A percentile compares a stretch with the other conserved stretches of the same genome.
Conservation (phyloP, 2,888 invertebrate genomes). For the Spodoptera littoralis region DNA sequence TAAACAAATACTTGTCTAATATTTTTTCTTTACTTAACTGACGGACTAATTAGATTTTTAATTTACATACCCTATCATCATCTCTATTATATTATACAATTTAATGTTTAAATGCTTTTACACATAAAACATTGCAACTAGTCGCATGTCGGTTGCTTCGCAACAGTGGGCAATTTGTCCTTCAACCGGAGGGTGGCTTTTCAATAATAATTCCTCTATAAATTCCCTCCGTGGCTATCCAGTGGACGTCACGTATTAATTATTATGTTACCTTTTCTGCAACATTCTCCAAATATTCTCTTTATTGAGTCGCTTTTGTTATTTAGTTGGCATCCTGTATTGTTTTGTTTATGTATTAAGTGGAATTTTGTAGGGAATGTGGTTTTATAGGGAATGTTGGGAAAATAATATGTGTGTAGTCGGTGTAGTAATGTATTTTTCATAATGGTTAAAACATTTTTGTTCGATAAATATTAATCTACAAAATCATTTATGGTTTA, state of each 20-base stretch:
- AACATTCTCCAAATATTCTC: constrained; percentile 73
- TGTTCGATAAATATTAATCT: no score
- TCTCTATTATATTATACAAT: no score
- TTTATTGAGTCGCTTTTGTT: constrained; percentile 70
- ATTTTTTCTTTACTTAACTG: no score
- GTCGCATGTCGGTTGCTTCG: constrained; percentile 58
- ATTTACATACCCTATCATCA: no score
- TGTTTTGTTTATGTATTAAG: constrained; percentile 46
- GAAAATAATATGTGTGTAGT: no score
- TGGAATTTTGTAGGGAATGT: background rate
- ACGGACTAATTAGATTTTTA: no score
- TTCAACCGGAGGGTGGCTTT: constrained; percentile 65
- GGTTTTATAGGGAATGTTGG: constrained; percentile 4
- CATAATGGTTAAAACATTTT: no score
- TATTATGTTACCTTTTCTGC: constrained; percentile 80
- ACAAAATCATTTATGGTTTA: no score
- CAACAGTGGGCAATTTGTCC: constrained; percentile 76
- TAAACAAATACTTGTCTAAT: no score
- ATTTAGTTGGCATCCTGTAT: constrained; percentile 52
- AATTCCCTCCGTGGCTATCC: constrained; percentile 73
- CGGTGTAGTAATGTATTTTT: no score
- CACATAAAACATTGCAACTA: constrained; percentile 39
- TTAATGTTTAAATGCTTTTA: no score
- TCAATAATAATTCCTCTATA: constrained; percentile 82
- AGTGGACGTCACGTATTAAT: constrained; percentile 76